These are phyloP conservation scores for Deilephila elpenor DNA, from an alignment of 2,888 invertebrate genomes.

Conservation along the genomic window DNA sequence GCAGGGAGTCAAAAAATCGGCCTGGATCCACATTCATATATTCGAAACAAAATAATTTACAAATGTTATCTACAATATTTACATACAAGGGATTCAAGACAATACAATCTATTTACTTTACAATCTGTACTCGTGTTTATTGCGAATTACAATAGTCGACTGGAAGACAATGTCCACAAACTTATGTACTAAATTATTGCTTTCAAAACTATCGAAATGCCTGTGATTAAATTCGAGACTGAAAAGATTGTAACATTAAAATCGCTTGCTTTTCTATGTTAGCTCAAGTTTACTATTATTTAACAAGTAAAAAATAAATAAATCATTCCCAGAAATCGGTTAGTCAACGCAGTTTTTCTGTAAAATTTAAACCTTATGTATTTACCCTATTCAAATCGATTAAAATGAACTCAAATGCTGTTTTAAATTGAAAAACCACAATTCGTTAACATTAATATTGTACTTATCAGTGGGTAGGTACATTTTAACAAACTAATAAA, in stretches of 20 bases:
- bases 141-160: not conserved
- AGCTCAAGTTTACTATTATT: too few relatives aligned
- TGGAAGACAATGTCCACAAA: not conserved
- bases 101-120: not conserved
- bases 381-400: too few relatives aligned
- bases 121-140: not conserved
- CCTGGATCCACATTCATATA: constrained; percentile 1
- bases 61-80: constrained; percentile 41
- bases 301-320: too few relatives aligned
- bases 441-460: too few relatives aligned
- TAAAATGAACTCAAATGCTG: too few relatives aligned
- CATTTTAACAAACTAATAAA: too few relatives aligned
- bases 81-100: constrained; percentile 36
- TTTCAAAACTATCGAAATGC: not conserved
- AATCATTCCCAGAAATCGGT: too few relatives aligned
- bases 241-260: not conserved
- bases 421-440: too few relatives aligned
- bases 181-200: not conserved
- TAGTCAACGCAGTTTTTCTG: too few relatives aligned
- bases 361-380: too few relatives aligned
- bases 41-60: constrained; percentile 44
- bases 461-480: too few relatives aligned
- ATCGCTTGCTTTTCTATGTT: too few relatives aligned
- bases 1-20: not conserved
- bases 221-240: not conserved